These are phyloP conservation scores for Cercopithecus petaurista DNA, from an alignment of 2,797 vertebrate genomes.

Conservation along the genomic window DNA sequence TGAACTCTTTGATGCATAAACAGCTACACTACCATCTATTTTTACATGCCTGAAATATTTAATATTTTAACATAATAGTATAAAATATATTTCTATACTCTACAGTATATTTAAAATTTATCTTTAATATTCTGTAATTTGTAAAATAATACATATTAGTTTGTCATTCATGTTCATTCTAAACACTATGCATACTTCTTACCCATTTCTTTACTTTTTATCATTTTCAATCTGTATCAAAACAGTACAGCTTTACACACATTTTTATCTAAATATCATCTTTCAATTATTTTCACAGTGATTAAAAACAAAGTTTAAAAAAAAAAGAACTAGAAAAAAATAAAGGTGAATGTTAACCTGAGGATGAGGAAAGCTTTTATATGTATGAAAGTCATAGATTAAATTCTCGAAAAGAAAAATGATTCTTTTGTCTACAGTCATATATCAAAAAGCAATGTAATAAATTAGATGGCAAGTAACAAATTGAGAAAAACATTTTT, in stretches of 20 bases:
- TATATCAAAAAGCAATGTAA: neutral
- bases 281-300: conserved; percentile 8
- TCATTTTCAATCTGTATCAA: neutral
- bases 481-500: neutral
- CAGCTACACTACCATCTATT: neutral
- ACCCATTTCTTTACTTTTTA: neutral
- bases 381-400: neutral
- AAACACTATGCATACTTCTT: neutral
- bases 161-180: neutral
- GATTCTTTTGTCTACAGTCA: neutral
- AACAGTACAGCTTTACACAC: neutral
- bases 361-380: neutral
- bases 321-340: neutral
- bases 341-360: neutral
- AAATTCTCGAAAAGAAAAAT: neutral
- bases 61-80: neutral
- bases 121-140: neutral
- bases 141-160: neutral
- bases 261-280: neutral
- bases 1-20: neutral
- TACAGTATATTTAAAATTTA: neutral
- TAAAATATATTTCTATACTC: neutral
- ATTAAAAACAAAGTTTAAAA: neutral
- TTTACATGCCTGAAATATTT: neutral
- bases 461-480: neutral